These are phyloP conservation scores for Sitophilus oryzae DNA, from an alignment of 1,140 invertebrate species.

Conservation along the genomic window DNA sequence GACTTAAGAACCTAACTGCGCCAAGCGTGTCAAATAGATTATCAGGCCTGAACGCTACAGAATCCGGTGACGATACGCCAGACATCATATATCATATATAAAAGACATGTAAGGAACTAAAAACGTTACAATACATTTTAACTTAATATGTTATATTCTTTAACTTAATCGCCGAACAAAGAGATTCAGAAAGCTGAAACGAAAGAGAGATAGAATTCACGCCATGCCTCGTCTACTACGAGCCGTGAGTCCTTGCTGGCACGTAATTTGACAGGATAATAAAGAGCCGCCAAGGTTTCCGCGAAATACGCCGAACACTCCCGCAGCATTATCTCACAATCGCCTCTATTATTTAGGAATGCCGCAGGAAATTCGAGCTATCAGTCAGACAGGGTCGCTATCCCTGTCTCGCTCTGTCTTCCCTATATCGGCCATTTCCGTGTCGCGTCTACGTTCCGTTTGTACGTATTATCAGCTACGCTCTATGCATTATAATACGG, in stretches of 20 bases:
- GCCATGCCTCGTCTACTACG: conserved; percentile 16
- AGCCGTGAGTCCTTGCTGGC: conserved; percentile 23
- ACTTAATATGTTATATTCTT: too few species aligned
- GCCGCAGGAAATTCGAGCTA: conserved; percentile 21
- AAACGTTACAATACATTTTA: too few species aligned
- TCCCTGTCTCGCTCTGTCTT: not conserved
- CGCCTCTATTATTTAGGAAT: conserved; percentile 27
- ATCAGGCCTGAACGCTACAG: too few species aligned
- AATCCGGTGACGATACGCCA: too few species aligned
- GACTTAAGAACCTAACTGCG: too few species aligned
- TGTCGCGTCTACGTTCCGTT: not conserved
- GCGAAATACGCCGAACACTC: conserved; percentile 26
- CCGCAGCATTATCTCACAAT: conserved; percentile 24
- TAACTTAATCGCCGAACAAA: conserved; percentile 4
- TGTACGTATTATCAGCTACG: too few species aligned
- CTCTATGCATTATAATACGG: too few species aligned
- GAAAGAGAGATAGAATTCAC: conserved; percentile 22
- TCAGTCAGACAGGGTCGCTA: conserved; percentile 8
- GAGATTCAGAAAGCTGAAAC: too few species aligned
- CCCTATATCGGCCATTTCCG: not conserved
- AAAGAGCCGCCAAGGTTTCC: conserved; percentile 25
- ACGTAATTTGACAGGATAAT: conserved; percentile 28
- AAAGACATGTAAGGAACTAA: too few species aligned
- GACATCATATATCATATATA: too few species aligned
- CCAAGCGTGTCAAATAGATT: too few species aligned